A percentile compares a stretch with the other conserved stretches of the same genome.
Evolutionary conservation across 2,888 invertebrate species (phyloP).

Genomic region (Trisateles emortualis): DNA sequence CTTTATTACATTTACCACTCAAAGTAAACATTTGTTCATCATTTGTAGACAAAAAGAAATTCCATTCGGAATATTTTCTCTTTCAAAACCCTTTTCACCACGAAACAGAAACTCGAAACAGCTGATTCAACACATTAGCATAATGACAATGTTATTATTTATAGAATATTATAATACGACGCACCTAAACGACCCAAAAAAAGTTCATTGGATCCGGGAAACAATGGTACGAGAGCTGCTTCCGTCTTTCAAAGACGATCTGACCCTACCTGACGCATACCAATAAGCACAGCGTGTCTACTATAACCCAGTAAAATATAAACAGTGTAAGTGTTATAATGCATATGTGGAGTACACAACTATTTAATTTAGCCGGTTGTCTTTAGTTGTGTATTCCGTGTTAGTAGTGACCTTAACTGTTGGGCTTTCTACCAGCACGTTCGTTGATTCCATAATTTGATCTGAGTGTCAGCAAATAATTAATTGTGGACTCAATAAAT

Average conservation of each 20-base stretch:
- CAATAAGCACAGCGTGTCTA: slow-evolving; percentile 40
- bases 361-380: slow-evolving; percentile 28
- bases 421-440: slow-evolving; percentile 56
- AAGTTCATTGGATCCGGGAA: slow-evolving; percentile 79
- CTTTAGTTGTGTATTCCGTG: slow-evolving; percentile 44
- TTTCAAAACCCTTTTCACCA: slow-evolving; percentile 14
- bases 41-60: slow-evolving; percentile 25
- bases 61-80: slow-evolving; percentile 22
- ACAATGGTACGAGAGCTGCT: slow-evolving; percentile 66
- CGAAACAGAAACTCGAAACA: slow-evolving; percentile 29
- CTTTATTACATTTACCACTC: slow-evolving; percentile 16
- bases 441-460: slow-evolving; percentile 44
- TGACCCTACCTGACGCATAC: slow-evolving; percentile 65
- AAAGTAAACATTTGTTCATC: slow-evolving; percentile 9
- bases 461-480: slow-evolving; percentile 45
- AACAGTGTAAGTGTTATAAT: slow-evolving; percentile 23
- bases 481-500: slow-evolving; percentile 44
- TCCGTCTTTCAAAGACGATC: slow-evolving; percentile 71
- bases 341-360: slow-evolving; percentile 16
- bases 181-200: slow-evolving; percentile 65
- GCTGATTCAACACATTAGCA: slow-evolving; percentile 45
- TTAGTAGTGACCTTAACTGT: slow-evolving; percentile 41
- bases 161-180: slow-evolving; percentile 39
- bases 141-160: slow-evolving; percentile 35
- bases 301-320: slow-evolving; percentile 48